Percentiles rank a stretch among this genome's conserved stretches.
phyloP scores from a whole-genome alignment of 2,888 invertebrate species.

The Idaea dimidiata region DNA sequence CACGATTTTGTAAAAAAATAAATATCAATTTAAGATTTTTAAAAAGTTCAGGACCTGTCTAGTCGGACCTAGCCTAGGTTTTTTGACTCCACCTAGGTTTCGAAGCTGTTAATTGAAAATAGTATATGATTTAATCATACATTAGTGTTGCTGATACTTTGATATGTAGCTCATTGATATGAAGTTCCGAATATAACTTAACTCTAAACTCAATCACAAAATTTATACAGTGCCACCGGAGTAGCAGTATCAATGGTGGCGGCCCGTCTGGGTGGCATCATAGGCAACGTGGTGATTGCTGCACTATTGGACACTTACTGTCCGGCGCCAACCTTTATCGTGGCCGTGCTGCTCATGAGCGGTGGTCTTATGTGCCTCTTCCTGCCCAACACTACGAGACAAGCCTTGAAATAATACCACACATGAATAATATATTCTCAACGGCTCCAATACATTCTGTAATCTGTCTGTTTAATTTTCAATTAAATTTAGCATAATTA shows the following conservation, averaged over 20 bases:
- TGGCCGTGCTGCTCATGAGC: conserved; percentile 90
- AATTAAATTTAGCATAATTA: too few relatives aligned
- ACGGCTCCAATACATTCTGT: not conserved
- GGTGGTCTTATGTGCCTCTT: conserved; percentile 93
- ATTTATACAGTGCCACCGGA: conserved; percentile 87
- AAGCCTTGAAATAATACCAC: conserved; percentile 80
- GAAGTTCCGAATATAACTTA: not conserved
- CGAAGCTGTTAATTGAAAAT: too few relatives aligned
- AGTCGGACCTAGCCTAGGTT: too few relatives aligned
- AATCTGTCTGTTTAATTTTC: too few relatives aligned
- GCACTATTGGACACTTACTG: conserved; percentile 92
- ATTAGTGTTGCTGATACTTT: too few relatives aligned
- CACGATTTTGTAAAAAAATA: too few relatives aligned
- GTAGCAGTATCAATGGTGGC: conserved; percentile 95
- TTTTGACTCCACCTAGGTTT: too few relatives aligned
- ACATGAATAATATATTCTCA: not conserved
- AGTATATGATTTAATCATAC: too few relatives aligned
- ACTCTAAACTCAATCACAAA: too few relatives aligned
- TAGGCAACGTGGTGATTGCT: conserved; percentile 93
- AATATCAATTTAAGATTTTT: too few relatives aligned
- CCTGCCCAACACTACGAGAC: conserved; percentile 93
- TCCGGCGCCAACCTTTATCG: conserved; percentile 95
- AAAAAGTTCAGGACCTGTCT: too few relatives aligned
- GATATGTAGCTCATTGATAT: too few relatives aligned
- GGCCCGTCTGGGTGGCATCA: conserved; percentile 93